Evolutionary conservation across 2,113 vertebrate genomes (phyloP), one percentile per base, ranked within the genome.

Genomic region (Pterocles burchelli): DNA sequence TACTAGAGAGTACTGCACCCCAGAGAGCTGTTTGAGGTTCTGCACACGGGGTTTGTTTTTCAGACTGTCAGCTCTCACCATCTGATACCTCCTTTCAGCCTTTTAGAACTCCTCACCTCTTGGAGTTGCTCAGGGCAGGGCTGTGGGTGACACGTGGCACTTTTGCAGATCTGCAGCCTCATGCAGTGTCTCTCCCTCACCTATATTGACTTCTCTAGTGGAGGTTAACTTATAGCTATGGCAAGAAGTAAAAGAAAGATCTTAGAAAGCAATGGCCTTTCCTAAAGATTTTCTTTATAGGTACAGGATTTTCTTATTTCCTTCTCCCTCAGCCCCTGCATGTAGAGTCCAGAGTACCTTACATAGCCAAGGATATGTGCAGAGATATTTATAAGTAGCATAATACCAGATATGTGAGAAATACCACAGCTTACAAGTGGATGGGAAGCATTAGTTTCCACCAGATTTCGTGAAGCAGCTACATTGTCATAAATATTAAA

Each of bases 141-240:
- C 1, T 43, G 16, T 18, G 34, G 41, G 4, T 61, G 52, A 29
- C 46, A 33, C 9, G 0, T 6, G 4, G 6, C 29, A 8, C 67
- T 41, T 34, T n/a, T n/a, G 51, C 46, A 54, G 43, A 17, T 33
- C 43, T 49, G 15, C 49, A 66, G 4, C 36, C 19, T 17, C 9
- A 17, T 4, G 20, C 21, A 24, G 17, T 8, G 9, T 46, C 34
- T 82, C 16, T 34, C 49, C 59, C 24, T 51, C 38, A 54, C 34
- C 58, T 46, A 3, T 6, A 45, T 1, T 8, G 49, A 10, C 7
- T 61, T 48, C n/a, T 70, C 25, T 5, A 22, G 13, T 10, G n/a
- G 9, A 62, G 33, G 18, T 4, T 22, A 13, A 48, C 26, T 71
- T 10, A 46, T 4, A 49, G 52, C 25, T 45, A 0, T 17, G 68